These are phyloP conservation scores for Druon quercuslanigerum DNA, from an alignment of 1,140 invertebrate genomes.

Conservation along the genomic window DNA sequence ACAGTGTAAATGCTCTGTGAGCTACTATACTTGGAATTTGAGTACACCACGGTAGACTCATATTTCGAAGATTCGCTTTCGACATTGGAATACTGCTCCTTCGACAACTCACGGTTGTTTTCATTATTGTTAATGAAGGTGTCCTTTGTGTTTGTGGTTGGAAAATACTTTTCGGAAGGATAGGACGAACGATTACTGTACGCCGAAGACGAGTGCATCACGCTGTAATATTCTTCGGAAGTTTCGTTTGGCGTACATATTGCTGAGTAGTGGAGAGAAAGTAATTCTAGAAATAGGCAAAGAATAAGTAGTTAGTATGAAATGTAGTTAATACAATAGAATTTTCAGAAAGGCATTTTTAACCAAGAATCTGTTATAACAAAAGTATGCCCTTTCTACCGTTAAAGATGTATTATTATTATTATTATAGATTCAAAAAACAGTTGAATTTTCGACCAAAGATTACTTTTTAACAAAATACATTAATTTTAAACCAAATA, in stretches of 20 bases:
- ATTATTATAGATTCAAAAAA: too few species aligned
- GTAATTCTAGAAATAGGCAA: constrained; percentile 59
- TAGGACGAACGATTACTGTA: constrained; percentile 58
- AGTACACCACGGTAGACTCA: constrained; percentile 58
- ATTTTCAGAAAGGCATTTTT: neutral
- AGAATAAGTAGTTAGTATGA: constrained; percentile 42
- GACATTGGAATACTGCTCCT: constrained; percentile 53
- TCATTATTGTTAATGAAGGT: constrained; percentile 66
- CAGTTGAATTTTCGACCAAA: too few species aligned
- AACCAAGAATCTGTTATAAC: too few species aligned
- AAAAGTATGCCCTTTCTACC: too few species aligned
- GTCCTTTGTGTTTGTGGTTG: constrained; percentile 58
- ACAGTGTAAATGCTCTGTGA: constrained; percentile 56
- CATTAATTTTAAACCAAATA: too few species aligned
- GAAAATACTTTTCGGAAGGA: constrained; percentile 58
- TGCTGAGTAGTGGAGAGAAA: constrained; percentile 69
- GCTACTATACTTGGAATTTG: constrained; percentile 53
- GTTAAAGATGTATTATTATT: too few species aligned
- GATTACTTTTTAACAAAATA: too few species aligned
- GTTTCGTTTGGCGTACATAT: constrained; percentile 59
- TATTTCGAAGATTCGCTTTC: constrained; percentile 59
- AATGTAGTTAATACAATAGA: neutral
- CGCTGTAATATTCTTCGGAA: constrained; percentile 67
- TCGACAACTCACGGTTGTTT: constrained; percentile 58
- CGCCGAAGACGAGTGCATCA: constrained; percentile 65